Conservation (phyloP, 2,888 invertebrate genomes). For the Polyploca ridens region DNA sequence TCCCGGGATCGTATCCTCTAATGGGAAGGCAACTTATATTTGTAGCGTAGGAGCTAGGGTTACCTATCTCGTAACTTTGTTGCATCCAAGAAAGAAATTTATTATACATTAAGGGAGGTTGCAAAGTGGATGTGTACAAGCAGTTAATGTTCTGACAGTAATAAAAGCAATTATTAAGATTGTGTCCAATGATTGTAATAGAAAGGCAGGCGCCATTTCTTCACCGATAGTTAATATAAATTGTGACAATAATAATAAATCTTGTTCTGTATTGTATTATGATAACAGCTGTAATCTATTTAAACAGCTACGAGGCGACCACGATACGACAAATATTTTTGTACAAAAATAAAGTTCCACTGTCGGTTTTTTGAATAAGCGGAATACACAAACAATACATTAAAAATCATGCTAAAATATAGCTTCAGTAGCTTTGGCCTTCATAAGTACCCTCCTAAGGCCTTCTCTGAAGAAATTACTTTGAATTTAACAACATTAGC, state of each 20-base stretch:
- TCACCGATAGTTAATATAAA: conserved; percentile 1
- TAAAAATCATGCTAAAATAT: no score
- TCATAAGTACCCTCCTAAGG: no score
- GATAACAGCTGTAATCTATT: conserved; percentile 2
- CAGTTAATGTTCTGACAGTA: not conserved
- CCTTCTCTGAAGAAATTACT: not conserved
- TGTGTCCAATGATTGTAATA: not conserved
- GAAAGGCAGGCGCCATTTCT: conserved; percentile 2
- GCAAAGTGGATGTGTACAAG: not conserved
- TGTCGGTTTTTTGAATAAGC: not conserved
- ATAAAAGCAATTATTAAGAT: not conserved
- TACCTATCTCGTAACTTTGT: no score
- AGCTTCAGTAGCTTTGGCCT: no score
- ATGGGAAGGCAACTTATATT: no score
- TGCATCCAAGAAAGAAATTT: not conserved
- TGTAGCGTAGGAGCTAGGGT: no score
- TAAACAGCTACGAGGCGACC: not conserved
- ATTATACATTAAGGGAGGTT: not conserved
- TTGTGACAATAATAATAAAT: conserved; percentile 10
- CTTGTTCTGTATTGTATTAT: conserved; percentile 12
- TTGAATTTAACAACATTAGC: conserved; percentile 19
- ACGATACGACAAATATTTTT: conserved; percentile 2
- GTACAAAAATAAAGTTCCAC: not conserved
- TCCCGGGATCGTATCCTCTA: no score
- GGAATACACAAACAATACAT: no score